These are phyloP conservation scores for Augochlorella aurata DNA, from an alignment of 2,888 invertebrate genomes.

Conservation along the genomic window DNA sequence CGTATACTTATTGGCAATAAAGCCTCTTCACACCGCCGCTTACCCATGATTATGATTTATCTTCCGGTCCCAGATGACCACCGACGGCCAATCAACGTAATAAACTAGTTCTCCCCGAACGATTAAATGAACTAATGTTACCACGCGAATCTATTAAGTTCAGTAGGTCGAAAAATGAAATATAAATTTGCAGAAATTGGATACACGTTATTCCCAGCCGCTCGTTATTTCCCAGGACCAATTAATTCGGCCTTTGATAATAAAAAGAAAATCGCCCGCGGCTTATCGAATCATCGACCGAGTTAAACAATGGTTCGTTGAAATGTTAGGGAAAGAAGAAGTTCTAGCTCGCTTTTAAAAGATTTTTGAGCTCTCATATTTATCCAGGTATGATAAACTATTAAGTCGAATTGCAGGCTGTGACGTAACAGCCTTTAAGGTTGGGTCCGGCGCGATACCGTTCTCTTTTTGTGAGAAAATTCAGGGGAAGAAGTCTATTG, in stretches of 20 bases:
- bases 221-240: not conserved
- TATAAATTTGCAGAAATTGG: not conserved
- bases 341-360: not conserved
- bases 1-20: too few relatives aligned
- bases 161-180: too few relatives aligned
- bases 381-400: not conserved
- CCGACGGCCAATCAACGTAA: too few relatives aligned
- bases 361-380: not conserved
- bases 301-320: not conserved
- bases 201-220: not conserved
- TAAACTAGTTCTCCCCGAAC: too few relatives aligned
- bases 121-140: too few relatives aligned
- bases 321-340: not conserved
- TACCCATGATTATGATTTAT: too few relatives aligned
- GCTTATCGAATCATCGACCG: not conserved
- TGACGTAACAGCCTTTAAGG: not conserved
- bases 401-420: not conserved
- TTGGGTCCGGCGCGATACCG: not conserved
- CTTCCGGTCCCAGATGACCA: too few relatives aligned
- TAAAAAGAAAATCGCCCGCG: not conserved
- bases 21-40: too few relatives aligned
- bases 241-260: not conserved
- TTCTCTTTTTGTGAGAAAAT: slow-evolving; percentile 10
- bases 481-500: slow-evolving; percentile 2
- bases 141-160: too few relatives aligned